phyloP scores from a whole-genome alignment of 2,888 invertebrate genomes.

The Dryobotodes eremita region DNA sequence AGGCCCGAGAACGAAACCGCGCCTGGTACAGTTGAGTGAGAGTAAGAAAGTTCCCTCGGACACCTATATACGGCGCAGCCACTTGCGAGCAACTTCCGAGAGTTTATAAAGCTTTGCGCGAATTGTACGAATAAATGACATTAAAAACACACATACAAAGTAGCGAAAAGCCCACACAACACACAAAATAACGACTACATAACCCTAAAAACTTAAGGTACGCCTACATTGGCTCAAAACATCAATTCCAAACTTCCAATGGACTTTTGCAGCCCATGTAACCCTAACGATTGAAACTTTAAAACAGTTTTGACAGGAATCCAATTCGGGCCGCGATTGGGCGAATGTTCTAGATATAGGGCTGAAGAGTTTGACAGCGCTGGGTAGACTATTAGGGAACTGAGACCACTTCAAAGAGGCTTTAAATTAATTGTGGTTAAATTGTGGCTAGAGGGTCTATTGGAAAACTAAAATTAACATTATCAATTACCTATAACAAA shows the following conservation, averaged over 20 bases:
- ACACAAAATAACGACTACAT: too few species aligned
- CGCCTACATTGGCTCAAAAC: background rate
- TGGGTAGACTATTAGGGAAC: slow-evolving; percentile 17
- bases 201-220: background rate
- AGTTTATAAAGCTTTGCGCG: too few species aligned
- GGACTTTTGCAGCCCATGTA: slow-evolving; percentile 14
- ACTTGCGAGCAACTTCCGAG: too few species aligned
- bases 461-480: slow-evolving; percentile 48
- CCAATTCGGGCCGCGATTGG: slow-evolving; percentile 14
- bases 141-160: too few species aligned
- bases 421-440: slow-evolving; percentile 31
- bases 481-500: slow-evolving; percentile 3
- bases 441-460: slow-evolving; percentile 21
- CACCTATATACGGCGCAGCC: too few species aligned
- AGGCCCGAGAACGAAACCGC: too few species aligned
- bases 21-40: too few species aligned
- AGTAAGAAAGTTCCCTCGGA: too few species aligned
- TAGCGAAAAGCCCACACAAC: too few species aligned
- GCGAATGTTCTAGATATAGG: slow-evolving; percentile 28
- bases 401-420: slow-evolving; percentile 26
- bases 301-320: slow-evolving; percentile 52
- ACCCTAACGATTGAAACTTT: slow-evolving; percentile 31
- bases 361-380: slow-evolving; percentile 14
- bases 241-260: background rate
- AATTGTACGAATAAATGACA: too few species aligned